These are phyloP conservation scores for Stylophora pistillata DNA, from an alignment of 64 coral and sea anemone species.

Conservation along the genomic window DNA sequence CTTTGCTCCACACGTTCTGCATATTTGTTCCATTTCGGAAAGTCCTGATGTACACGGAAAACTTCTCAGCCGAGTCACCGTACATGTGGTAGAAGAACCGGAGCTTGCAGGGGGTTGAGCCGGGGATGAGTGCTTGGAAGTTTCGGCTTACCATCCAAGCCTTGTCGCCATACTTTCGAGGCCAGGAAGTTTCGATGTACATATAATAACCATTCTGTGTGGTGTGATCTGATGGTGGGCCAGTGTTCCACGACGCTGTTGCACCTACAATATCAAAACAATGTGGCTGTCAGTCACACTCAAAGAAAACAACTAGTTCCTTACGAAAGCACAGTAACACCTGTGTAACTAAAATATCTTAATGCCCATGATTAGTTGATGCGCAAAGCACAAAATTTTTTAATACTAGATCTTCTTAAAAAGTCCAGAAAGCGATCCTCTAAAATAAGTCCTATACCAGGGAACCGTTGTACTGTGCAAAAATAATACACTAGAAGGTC, in stretches of 20 bases:
- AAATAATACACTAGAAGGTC: too few relatives aligned
- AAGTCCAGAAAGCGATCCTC: too few relatives aligned
- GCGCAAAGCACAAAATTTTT: too few relatives aligned
- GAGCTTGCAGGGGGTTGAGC: conserved; percentile 53
- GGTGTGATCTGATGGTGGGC: conserved; percentile 29
- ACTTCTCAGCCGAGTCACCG: conserved; percentile 34
- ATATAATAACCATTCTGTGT: conserved; percentile 73
- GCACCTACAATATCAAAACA: neutral
- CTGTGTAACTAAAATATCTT: too few relatives aligned
- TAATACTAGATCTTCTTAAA: too few relatives aligned
- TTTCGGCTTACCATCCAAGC: conserved; percentile 77
- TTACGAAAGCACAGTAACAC: too few relatives aligned
- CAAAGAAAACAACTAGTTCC: neutral
- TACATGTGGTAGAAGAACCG: conserved; percentile 93
- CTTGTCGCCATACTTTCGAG: conserved; percentile 74
- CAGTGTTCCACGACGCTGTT: conserved; percentile 38
- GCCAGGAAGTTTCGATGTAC: conserved; percentile 90
- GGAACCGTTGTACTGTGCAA: too few relatives aligned
- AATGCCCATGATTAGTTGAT: too few relatives aligned
- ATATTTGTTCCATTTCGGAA: conserved; percentile 54
- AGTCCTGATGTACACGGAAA: conserved; percentile 44
- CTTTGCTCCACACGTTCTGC: conserved; percentile 47
- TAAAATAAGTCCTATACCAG: too few relatives aligned
- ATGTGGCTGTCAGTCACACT: neutral
- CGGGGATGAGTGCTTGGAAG: conserved; percentile 48